These are phyloP conservation scores for Cariama cristata DNA, from an alignment of 2,113 vertebrate genomes.

Conservation along the genomic window DNA sequence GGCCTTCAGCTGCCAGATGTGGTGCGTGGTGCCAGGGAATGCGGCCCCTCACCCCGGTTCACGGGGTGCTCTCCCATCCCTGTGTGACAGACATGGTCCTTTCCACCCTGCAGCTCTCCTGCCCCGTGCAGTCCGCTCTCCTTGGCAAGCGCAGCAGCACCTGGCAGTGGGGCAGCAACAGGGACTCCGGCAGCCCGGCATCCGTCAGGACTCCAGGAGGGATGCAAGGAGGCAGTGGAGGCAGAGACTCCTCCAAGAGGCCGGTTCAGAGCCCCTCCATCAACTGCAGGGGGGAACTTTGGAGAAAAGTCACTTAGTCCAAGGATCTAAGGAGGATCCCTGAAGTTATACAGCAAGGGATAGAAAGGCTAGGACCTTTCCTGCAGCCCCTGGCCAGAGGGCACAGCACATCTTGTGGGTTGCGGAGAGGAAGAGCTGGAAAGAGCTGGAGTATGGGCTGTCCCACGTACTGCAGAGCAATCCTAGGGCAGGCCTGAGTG, in stretches of 20 bases:
- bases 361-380: neutral
- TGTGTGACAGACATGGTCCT: accelerated
- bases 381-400: neutral
- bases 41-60: neutral
- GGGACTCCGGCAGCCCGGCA: neutral
- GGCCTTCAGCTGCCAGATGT: neutral
- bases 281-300: neutral
- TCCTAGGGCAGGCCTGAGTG: neutral
- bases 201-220: accelerated
- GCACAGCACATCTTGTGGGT: accelerated
- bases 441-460: neutral
- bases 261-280: accelerated
- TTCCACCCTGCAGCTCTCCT: neutral
- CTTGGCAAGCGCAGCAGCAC: neutral
- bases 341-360: neutral
- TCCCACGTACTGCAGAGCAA: accelerated
- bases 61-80: accelerated
- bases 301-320: neutral
- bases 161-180: neutral
- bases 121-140: accelerated
- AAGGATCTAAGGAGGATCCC: neutral
- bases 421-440: neutral
- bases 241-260: neutral
- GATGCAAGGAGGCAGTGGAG: neutral
- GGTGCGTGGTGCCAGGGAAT: neutral